These are phyloP conservation scores for Eueremaeus valkanovi DNA, from an alignment of 2,888 invertebrate genomes.

Conservation along the genomic window DNA sequence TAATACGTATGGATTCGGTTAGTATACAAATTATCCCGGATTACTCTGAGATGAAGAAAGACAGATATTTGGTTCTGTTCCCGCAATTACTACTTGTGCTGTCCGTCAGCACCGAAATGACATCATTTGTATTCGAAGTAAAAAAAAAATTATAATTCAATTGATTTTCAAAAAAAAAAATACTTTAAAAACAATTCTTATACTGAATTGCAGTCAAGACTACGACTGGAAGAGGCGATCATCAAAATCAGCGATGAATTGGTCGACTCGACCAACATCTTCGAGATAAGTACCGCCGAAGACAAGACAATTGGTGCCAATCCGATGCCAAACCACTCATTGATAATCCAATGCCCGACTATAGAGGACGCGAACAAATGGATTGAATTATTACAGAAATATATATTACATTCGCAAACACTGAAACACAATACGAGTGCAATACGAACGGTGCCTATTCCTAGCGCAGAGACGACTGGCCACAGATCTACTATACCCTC, in stretches of 20 bases:
- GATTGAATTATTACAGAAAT: slow-evolving; percentile 37
- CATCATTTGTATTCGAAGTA: slow-evolving; percentile 83
- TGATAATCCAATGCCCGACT: slow-evolving; percentile 55
- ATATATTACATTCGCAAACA: slow-evolving; percentile 4
- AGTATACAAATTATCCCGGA: slow-evolving; percentile 73
- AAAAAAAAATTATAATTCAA: too few species aligned
- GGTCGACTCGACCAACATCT: not conserved
- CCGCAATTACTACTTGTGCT: slow-evolving; percentile 80
- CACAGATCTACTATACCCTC: not conserved
- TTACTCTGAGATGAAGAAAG: slow-evolving; percentile 57
- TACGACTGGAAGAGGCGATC: not conserved
- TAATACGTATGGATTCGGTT: slow-evolving; percentile 86
- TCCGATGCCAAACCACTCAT: not conserved
- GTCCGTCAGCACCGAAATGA: slow-evolving; percentile 84
- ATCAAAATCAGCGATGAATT: slow-evolving; percentile 9
- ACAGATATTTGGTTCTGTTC: slow-evolving; percentile 87
- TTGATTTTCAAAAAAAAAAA: not conserved
- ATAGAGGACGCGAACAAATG: slow-evolving; percentile 32
- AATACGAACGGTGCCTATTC: too few species aligned
- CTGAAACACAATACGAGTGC: not conserved
- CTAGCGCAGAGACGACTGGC: not conserved
- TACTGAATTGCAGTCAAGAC: not conserved
- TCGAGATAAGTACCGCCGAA: not conserved
- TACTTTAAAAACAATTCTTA: not conserved
- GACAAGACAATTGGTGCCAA: not conserved